These are phyloP conservation scores for Sylvia atricapilla DNA, from an alignment of 2,113 vertebrate genomes.

Conservation along the genomic window DNA sequence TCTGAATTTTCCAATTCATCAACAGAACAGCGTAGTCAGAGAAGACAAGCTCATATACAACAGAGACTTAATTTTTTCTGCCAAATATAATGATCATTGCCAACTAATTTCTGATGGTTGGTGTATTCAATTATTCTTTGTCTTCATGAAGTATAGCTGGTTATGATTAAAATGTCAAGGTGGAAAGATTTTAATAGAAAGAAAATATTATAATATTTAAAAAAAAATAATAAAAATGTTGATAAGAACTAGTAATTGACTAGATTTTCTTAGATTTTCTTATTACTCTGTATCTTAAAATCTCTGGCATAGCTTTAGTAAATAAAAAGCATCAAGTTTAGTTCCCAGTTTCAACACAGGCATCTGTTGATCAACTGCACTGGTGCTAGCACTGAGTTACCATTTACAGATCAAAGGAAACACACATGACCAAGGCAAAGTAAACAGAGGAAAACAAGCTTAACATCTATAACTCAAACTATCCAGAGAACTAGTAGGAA, in stretches of 20 bases:
- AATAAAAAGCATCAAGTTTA: constrained; percentile 32
- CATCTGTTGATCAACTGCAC: neutral
- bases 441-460: constrained; percentile 59
- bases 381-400: constrained; percentile 3
- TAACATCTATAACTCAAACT: constrained; percentile 52
- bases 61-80: neutral
- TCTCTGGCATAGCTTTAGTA: constrained; percentile 28
- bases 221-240: neutral
- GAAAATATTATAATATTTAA: neutral
- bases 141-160: neutral
- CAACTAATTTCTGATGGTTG: constrained; percentile 4
- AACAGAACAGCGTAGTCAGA: constrained; percentile 20
- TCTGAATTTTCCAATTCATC: constrained; percentile 1
- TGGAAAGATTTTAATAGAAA: constrained; percentile 29
- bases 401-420: constrained; percentile 41
- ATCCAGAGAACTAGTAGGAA: constrained; percentile 58
- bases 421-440: constrained; percentile 29
- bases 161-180: constrained; percentile 31
- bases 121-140: neutral
- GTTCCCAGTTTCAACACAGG: constrained; percentile 48
- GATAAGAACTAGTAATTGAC: constrained; percentile 35
- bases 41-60: neutral
- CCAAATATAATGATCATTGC: neutral
- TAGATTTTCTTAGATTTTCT: constrained; percentile 16
- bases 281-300: constrained; percentile 22